Evolutionary conservation across 30 jellyfish, hydroid and myxozoan genomes (phyloP).

Genomic region (Aurelia coerulea): DNA sequence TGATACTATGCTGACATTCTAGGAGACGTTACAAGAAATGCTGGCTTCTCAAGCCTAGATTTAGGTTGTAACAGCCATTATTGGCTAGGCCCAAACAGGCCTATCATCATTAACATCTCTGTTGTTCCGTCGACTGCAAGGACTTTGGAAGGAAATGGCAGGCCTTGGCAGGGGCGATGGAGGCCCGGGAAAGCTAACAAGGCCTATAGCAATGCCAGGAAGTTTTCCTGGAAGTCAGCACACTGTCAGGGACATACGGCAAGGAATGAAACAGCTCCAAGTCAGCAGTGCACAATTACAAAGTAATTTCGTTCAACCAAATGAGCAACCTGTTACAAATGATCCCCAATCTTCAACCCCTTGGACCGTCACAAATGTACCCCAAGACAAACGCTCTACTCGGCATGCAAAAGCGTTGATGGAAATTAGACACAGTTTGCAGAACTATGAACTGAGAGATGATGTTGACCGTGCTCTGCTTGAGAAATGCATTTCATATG

Average conservation of each 20-base stretch:
- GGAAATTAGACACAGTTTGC: conserved; percentile 54
- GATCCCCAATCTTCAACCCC: conserved; percentile 31
- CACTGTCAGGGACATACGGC: conserved; percentile 51
- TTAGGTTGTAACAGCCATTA: background rate
- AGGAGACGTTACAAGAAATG: background rate
- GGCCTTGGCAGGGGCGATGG: conserved; percentile 52
- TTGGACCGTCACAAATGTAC: conserved; percentile 54
- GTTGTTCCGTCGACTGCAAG: background rate
- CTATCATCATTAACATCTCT: background rate
- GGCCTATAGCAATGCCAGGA: conserved; percentile 37
- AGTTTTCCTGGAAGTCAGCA: conserved; percentile 27
- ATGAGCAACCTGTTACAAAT: conserved; percentile 1
- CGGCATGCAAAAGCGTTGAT: conserved; percentile 64
- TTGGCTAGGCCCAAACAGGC: background rate
- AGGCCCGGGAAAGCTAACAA: conserved; percentile 46
- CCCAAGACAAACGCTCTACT: conserved; percentile 54
- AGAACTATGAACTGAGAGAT: conserved; percentile 56
- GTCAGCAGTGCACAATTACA: conserved; percentile 19
- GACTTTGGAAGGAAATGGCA: conserved; percentile 34
- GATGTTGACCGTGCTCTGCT: conserved; percentile 58
- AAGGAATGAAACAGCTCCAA: conserved; percentile 66
- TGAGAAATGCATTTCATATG: conserved; percentile 52
- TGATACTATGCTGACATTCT: background rate
- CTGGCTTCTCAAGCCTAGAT: background rate
- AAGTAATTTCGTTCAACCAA: background rate